Evolutionary conservation across 2,797 vertebrate genomes (phyloP), one percentile per base, ranked within the genome.

Genomic region (Nothura maculosa): DNA sequence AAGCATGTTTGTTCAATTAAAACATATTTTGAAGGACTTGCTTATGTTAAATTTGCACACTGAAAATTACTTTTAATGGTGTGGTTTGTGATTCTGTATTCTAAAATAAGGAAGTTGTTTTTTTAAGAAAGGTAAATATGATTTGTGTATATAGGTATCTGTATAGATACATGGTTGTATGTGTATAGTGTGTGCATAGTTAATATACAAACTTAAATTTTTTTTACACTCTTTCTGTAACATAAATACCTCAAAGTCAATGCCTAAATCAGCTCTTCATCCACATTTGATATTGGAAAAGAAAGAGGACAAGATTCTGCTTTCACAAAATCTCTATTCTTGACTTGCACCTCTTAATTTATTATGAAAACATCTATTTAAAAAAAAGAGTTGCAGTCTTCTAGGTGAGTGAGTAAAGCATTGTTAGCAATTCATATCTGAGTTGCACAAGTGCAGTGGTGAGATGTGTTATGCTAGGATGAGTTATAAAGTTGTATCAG

Each of bases 1-100:
- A 87, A 70, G 18, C 47, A 34, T 8, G 36, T 74, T 78, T 90
- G 28, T 77, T 79, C 63, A 43, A 19, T 73, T 74, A 58, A 85
- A 61, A 87, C 63, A 47, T 25, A 45, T 77, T 82, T 34, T 47
- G 10, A 81, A 87, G 27, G 84, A 36, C 61, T 79, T 52, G 10
- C 40, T 87, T 88, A 88, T 40, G 30, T 64, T 0, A 0, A 63
- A 28, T 40, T 67, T 78, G 69, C 25, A 52, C 4, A 10, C 8
- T 36, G 40, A 27, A 64, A 85, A n/a, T 64, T 57, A 47, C 38
- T 69, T 81, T 77, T 61, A 10, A 63, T 43, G 36, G 19, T 64
- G 10, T 54, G 28, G 54, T 38, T 18, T 52, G 30, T 63, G 25
- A 52, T 77, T 40, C 30, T 42, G 5, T 85, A 21, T 79, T 62